Conservation (phyloP, 2,888 invertebrate genomes). For the Melipona beecheii region DNA sequence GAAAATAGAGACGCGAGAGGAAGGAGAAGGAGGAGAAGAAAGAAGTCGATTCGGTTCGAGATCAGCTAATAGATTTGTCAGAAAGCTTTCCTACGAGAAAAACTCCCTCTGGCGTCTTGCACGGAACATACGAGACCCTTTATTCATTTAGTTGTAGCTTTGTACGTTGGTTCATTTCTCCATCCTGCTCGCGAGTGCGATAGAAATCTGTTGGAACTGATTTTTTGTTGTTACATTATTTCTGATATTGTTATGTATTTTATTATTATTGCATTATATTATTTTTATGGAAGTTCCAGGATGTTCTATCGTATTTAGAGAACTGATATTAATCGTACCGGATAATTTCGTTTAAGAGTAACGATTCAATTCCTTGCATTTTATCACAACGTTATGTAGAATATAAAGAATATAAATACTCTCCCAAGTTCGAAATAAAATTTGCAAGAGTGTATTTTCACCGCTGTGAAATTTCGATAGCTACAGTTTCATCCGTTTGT, state of each 20-base stretch:
- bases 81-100: neutral
- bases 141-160: neutral
- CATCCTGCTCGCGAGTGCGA: neutral
- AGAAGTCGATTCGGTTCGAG: neutral
- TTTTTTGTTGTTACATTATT: too few relatives aligned
- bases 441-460: too few relatives aligned
- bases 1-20: neutral
- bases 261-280: too few relatives aligned
- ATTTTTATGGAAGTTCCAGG: neutral
- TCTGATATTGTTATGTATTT: too few relatives aligned
- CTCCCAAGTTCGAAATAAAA: too few relatives aligned
- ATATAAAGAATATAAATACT: too few relatives aligned
- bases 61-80: neutral
- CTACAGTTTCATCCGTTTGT: too few relatives aligned
- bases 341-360: too few relatives aligned
- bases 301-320: neutral
- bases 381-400: too few relatives aligned
- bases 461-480: too few relatives aligned
- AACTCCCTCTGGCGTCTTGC: neutral
- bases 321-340: neutral
- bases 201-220: too few relatives aligned
- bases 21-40: neutral
- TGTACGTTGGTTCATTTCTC: neutral
- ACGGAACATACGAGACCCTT: neutral
- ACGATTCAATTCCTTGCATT: too few relatives aligned